A percentile compares a stretch with the other conserved stretches of the same genome.
These are phyloP conservation scores for Drosophila repletoides DNA, from an alignment of 1,140 invertebrate species.

Conservation along the genomic window DNA sequence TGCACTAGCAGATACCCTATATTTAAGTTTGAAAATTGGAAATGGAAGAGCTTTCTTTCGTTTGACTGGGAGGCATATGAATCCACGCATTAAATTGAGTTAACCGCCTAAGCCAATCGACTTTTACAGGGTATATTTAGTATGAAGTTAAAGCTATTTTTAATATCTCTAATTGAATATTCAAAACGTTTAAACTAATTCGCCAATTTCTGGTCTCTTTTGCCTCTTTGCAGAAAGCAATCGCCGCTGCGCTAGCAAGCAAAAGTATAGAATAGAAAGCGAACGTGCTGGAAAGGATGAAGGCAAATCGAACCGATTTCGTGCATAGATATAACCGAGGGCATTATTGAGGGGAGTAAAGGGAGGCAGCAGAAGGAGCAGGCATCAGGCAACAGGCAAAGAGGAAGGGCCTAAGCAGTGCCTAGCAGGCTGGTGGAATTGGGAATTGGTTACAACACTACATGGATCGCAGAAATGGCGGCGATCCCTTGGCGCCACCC, in stretches of 20 bases:
- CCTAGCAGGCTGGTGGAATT: slow-evolving; percentile 51
- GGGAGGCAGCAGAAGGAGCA: slow-evolving; percentile 2
- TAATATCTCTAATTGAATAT: not conserved
- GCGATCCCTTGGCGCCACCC: slow-evolving; percentile 86
- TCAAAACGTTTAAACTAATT: not conserved
- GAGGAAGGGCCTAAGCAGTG: slow-evolving; percentile 31
- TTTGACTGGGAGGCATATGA: too few relatives aligned
- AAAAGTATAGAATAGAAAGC: not conserved
- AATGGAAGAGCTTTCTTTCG: too few relatives aligned
- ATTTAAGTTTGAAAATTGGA: too few relatives aligned
- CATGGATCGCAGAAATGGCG: slow-evolving; percentile 85
- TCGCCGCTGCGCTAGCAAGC: slow-evolving; percentile 20
- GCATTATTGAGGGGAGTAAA: slow-evolving; percentile 39
- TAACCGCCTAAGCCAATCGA: too few relatives aligned
- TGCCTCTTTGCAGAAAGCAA: slow-evolving; percentile 52
- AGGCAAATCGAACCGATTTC: slow-evolving; percentile 64
- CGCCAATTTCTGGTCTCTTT: not conserved
- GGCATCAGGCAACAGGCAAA: slow-evolving; percentile 36
- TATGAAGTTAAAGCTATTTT: too few relatives aligned
- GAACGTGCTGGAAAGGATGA: slow-evolving; percentile 72
- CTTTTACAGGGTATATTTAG: too few relatives aligned
- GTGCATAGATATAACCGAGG: slow-evolving; percentile 59
- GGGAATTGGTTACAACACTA: slow-evolving; percentile 72
- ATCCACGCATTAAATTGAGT: too few relatives aligned
- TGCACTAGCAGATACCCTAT: too few relatives aligned